Conservation (phyloP, 2,888 invertebrate genomes). For the Podotricha telesiphe region DNA sequence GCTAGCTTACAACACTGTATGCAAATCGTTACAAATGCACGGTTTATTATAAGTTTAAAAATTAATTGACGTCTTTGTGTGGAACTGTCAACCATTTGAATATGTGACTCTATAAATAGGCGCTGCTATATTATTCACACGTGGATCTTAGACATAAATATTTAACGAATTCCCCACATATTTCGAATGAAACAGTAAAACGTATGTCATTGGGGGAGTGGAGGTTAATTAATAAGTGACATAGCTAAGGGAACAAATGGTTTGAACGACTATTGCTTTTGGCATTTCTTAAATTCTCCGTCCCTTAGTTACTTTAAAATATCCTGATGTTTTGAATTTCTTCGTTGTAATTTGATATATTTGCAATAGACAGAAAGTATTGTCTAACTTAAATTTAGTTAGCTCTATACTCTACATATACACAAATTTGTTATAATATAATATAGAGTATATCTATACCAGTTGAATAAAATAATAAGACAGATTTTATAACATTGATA, state of each 20-base stretch:
- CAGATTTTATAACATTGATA: no score
- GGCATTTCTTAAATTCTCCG: not conserved
- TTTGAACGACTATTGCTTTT: constrained; percentile 13
- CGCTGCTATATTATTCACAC: constrained; percentile 42
- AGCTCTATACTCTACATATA: no score
- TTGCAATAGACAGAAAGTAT: no score
- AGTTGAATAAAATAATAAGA: no score
- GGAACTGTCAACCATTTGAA: constrained; percentile 58
- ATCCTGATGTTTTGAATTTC: no score
- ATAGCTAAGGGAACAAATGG: not conserved
- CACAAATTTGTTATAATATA: no score
- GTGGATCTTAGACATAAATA: constrained; percentile 20
- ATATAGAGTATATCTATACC: no score
- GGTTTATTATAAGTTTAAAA: not conserved
- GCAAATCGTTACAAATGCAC: no score
- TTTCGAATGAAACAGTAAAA: constrained; percentile 20
- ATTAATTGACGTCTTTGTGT: constrained; percentile 43
- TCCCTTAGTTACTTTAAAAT: not conserved
- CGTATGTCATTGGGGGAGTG: constrained; percentile 15
- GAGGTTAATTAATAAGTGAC: constrained; percentile 21
- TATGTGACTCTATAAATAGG: constrained; percentile 66
- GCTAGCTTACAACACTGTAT: no score
- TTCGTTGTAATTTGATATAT: no score
- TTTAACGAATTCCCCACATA: constrained; percentile 30
- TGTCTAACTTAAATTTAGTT: no score